Evolutionary conservation across 1,140 invertebrate species (phyloP), one percentile per base, ranked within the genome.

Genomic region (Dysdera silvatica): DNA sequence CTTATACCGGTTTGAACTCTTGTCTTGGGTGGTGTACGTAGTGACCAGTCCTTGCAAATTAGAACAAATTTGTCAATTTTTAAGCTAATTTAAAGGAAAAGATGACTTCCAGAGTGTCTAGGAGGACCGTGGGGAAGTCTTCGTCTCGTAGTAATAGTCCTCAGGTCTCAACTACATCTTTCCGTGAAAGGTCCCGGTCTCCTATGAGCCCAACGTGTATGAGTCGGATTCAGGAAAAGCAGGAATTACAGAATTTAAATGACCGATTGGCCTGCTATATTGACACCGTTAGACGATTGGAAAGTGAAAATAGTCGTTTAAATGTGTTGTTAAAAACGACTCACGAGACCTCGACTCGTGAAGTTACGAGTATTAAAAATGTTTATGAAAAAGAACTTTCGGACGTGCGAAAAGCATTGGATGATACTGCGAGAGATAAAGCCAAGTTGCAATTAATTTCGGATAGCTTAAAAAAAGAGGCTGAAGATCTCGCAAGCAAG

Each of bases 181-280:
- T 29, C 53, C 23, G 47, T 10, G 61, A 63, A 45, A 58, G 73
- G 26, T 66, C 69, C 4, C 65, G 66, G 40, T 89, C 86, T 69
- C 88, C 89, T 8, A 76, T 95, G 28, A 94, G 91, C 71, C 95
- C 94, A 47, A 92, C 91, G 10, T 82, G 91, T 62, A 84, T 91
- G 56, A 88, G 86, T 14, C 85, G 95, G 31, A 80, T 94, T 26
- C 88, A 95, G 74, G 95, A 99, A 75, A 97, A 98, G 77, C 85
- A 87, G 66, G 88, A 95, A 71, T 79, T 99, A 66, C 87, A 90
- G 74, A 88, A 92, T 78, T 80, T 98, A 12, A 99, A 99, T 76
- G 92, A 98, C 74, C 87, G 95, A 53, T 78, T 99, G 61, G 95
- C 95, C 6, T 84, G 83, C 37, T 98, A 98, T 73, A 98, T 98